Percentiles rank a stretch among this genome's conserved stretches.
Evolutionary conservation across 2,888 invertebrate species (phyloP).

Genomic region (Amiota communis): DNA sequence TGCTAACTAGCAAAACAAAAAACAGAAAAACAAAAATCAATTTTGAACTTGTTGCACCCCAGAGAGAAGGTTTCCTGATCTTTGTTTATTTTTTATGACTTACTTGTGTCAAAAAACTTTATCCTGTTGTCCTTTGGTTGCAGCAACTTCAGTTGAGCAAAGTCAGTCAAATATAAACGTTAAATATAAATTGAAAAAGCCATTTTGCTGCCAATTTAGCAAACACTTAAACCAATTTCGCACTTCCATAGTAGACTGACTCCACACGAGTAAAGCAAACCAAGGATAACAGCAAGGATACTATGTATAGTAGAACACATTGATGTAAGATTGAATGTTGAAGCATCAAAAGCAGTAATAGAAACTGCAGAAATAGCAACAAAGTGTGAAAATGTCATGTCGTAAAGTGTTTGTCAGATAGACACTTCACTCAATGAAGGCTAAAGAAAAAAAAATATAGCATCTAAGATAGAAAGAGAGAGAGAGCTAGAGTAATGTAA

Average conservation of each 20-base stretch:
- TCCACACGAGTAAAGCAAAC: conserved; percentile 35
- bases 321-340: conserved; percentile 20
- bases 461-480: too few species aligned
- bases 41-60: not conserved
- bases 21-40: conserved; percentile 3
- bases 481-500: not conserved
- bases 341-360: conserved; percentile 25
- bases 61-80: not conserved
- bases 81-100: conserved; percentile 25
- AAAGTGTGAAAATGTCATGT: conserved; percentile 72
- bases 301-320: conserved; percentile 28
- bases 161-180: conserved; percentile 61
- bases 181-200: conserved; percentile 70
- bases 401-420: conserved; percentile 59
- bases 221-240: conserved; percentile 73
- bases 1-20: conserved; percentile 5
- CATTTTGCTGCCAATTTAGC: conserved; percentile 73
- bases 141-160: conserved; percentile 22
- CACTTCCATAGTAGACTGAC: conserved; percentile 66
- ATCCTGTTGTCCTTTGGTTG: conserved; percentile 35
- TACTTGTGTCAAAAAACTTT: conserved; percentile 13
- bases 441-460: too few species aligned
- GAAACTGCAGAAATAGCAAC: conserved; percentile 53
- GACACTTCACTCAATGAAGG: conserved; percentile 10
- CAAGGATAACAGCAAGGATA: conserved; percentile 45